Percentiles rank a stretch among this genome's conserved stretches.
Conservation (phyloP, 2,113 vertebrate species). For the Alaudala cheleensis region DNA sequence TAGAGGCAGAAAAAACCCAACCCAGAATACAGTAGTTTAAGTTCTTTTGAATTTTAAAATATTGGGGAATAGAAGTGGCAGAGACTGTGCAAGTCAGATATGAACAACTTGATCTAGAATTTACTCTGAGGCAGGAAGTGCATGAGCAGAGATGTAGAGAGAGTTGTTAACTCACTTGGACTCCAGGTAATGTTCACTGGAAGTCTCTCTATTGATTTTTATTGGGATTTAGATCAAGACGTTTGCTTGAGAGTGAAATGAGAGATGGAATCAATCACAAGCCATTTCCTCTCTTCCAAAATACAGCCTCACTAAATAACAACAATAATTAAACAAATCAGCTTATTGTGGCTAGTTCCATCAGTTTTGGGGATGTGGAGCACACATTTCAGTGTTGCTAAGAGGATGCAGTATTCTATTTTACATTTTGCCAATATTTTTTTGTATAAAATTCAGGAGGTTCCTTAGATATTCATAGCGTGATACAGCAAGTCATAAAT, state of each 20-base stretch:
- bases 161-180: neutral
- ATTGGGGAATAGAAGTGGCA: neutral
- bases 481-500: neutral
- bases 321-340: neutral
- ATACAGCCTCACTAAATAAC: neutral
- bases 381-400: neutral
- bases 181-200: neutral
- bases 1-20: fast-evolving
- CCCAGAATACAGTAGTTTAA: neutral
- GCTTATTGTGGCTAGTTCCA: neutral
- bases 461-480: neutral
- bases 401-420: neutral
- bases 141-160: neutral
- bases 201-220: neutral
- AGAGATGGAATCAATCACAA: neutral
- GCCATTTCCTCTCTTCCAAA: neutral
- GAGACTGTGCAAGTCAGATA: neutral
- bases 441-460: neutral
- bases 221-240: neutral
- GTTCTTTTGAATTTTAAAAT: neutral
- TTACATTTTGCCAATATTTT: neutral
- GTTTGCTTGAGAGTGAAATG: neutral
- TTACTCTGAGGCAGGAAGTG: neutral
- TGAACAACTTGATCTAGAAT: neutral
- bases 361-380: neutral